Conservation (phyloP, 2,888 invertebrate genomes). For the Brenthis hecate region DNA sequence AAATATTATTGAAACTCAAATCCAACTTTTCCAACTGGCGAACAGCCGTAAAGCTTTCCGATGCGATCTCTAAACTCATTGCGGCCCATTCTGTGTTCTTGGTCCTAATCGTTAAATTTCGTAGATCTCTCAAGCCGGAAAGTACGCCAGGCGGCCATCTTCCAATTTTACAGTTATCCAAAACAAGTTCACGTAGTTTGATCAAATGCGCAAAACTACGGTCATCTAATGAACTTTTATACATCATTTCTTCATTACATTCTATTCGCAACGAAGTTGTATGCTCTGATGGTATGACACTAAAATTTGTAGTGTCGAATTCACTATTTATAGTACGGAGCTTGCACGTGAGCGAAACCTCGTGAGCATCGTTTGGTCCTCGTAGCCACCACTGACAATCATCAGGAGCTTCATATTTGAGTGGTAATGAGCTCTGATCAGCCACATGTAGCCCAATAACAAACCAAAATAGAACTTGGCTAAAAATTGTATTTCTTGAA, state of each 20-base stretch:
- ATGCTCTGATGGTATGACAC: constrained; percentile 92
- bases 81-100: constrained; percentile 93
- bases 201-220: constrained; percentile 90
- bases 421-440: constrained; percentile 74
- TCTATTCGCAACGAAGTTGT: constrained; percentile 90
- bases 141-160: constrained; percentile 91
- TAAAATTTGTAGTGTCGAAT: constrained; percentile 93
- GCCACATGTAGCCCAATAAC: constrained; percentile 72
- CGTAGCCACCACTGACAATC: constrained; percentile 91
- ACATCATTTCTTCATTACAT: constrained; percentile 90
- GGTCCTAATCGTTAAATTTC: constrained; percentile 92
- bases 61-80: constrained; percentile 91
- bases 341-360: constrained; percentile 90
- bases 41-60: constrained; percentile 89
- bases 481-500: constrained; percentile 61
- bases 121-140: constrained; percentile 89
- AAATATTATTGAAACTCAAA: constrained; percentile 93
- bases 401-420: constrained; percentile 91
- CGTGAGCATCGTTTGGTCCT: constrained; percentile 84
- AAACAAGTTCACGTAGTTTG: constrained; percentile 89
- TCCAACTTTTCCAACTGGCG: constrained; percentile 92
- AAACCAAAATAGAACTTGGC: constrained; percentile 73
- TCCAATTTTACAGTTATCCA: constrained; percentile 93
- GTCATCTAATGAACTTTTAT: constrained; percentile 89
- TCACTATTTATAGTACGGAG: constrained; percentile 93